Base-by-base conservation (phyloP, 2,888 invertebrate genomes). In the Tetheella fluctuosa region DNA sequence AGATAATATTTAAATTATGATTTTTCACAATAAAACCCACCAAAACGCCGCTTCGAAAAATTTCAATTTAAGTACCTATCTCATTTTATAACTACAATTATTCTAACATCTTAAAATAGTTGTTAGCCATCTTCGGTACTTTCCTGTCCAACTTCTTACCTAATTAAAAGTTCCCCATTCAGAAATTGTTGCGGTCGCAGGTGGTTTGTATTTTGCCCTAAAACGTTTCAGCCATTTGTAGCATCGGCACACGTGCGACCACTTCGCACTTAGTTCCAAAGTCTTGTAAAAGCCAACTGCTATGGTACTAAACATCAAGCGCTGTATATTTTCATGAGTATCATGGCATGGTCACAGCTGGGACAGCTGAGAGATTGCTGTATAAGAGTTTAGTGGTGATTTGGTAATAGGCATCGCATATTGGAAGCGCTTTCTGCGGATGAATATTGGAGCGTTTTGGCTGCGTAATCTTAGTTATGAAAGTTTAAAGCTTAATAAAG, bases 201-300 rank as follows among this genome's bases (percentile, higher is more conserved):
- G 91, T 92, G 92, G 67, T 62, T 64, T 61, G 59, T 69, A 73
- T 69, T 68, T 74, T 68, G 74, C 80, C 77, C 83, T 87, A 86
- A 90, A 89, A 85, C 85, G 85, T 80, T 76, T 65, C 74, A 64
- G 70, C 85, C 87, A 89, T 91, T 91, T 83, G 70, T 77, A 74
- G 73, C 64, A 64, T 67, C 67, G 42, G 60, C 77, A 79, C 91
- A 92, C 84, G 87, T 91, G 91, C 80, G 79, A 74, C 81, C 84
- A 81, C 84, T 90, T 88, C 74, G 81, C 90, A 89, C 90, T 87
- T 83, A 81, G 79, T 84, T 84, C 82, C 74, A 69, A 84, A 90
- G 80, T 88, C 81, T 76, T 81, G 80, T 87, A 82, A 86, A 88
- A 85, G 83, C 84, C 78, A 85, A 89, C 85, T 85, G 89, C 85